These are phyloP conservation scores for Oriolus oriolus DNA, from an alignment of 2,113 vertebrate genomes.

Conservation along the genomic window DNA sequence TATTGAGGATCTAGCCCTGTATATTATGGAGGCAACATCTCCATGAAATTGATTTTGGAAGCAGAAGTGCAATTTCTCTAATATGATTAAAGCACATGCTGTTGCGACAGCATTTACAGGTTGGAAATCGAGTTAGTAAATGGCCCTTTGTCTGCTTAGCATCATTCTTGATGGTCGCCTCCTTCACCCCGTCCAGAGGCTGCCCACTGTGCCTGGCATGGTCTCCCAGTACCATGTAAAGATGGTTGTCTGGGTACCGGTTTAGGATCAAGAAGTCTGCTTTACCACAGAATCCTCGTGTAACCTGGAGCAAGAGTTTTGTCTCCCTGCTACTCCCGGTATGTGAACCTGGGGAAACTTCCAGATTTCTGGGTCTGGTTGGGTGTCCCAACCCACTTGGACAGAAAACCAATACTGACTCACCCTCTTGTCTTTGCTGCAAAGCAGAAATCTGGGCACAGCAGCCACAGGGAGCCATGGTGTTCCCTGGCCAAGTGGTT, in stretches of 20 bases:
- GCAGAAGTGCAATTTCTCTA: conserved; percentile 30
- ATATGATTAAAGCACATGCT: conserved; percentile 18
- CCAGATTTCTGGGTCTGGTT: background rate
- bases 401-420: background rate
- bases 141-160: background rate
- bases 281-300: background rate
- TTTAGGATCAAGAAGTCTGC: background rate
- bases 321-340: background rate
- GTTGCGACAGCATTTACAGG: conserved; percentile 18
- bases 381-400: background rate
- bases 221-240: background rate
- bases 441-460: background rate
- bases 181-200: background rate
- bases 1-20: conserved; percentile 7
- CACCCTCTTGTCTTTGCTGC: background rate
- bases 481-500: background rate
- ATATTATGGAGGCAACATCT: background rate
- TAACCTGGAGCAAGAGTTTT: background rate
- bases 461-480: background rate
- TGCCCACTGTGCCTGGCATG: background rate
- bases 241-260: background rate
- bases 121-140: conserved; percentile 17
- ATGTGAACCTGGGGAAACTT: background rate
- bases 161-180: background rate
- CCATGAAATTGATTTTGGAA: conserved; percentile 51